Evolutionary conservation across 2,888 invertebrate species (phyloP).

Genomic region (Carterocephalus palaemon): DNA sequence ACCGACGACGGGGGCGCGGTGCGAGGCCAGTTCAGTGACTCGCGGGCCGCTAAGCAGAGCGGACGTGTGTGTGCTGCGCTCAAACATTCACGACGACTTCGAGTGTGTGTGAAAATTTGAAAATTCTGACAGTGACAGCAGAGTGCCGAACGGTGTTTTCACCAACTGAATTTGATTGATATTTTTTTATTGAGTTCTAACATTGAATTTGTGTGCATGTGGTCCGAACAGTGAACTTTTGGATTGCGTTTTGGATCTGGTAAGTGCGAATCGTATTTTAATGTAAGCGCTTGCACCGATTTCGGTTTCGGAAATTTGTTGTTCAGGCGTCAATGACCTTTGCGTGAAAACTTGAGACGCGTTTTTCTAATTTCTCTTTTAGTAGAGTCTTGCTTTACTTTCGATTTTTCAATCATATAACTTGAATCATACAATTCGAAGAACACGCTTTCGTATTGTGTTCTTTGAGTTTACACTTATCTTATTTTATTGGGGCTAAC

Average conservation of each 20-base stretch:
- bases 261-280: constrained; percentile 41
- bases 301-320: constrained; percentile 8
- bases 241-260: constrained; percentile 75
- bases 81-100: constrained; percentile 30
- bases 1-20: constrained; percentile 51
- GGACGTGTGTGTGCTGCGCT: constrained; percentile 40
- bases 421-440: too few species aligned
- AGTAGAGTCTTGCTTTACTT: background rate
- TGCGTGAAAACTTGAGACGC: constrained; percentile 5
- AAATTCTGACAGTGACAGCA: constrained; percentile 55
- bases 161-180: constrained; percentile 38
- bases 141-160: constrained; percentile 37
- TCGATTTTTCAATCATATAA: too few species aligned
- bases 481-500: constrained; percentile 23
- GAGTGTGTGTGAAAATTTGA: constrained; percentile 24
- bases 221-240: constrained; percentile 63
- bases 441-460: constrained; percentile 12
- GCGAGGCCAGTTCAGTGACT: constrained; percentile 68
- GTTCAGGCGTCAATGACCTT: constrained; percentile 8
- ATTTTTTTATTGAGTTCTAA: constrained; percentile 38
- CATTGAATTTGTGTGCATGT: constrained; percentile 50
- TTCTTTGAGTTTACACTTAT: constrained; percentile 14
- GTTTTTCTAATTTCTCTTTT: constrained; percentile 1
- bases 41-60: constrained; percentile 48
- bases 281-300: constrained; percentile 12